Conservation (phyloP, 2,888 invertebrate species). For the Watsonalla cultraria region DNA sequence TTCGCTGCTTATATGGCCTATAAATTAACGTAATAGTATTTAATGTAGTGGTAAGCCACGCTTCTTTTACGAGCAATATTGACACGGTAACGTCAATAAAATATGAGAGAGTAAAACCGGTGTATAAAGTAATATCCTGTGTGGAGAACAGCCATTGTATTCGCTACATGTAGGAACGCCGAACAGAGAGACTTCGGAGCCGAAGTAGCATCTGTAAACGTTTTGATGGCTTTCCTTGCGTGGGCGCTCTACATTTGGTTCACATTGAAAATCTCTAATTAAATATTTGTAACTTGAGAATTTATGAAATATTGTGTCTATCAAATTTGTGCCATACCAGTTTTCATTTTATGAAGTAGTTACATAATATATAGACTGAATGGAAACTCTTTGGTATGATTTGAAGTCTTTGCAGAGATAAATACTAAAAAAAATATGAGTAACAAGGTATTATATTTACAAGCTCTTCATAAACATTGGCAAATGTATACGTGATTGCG, state of each 20-base stretch:
- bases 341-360: too few species aligned
- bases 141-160: conserved; percentile 34
- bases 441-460: too few species aligned
- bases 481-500: too few species aligned
- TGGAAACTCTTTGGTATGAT: too few species aligned
- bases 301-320: too few species aligned
- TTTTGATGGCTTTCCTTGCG: conserved; percentile 32
- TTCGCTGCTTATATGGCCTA: not conserved
- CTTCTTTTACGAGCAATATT: not conserved
- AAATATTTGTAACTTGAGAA: not conserved
- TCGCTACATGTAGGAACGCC: conserved; percentile 29
- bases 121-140: conserved; percentile 34
- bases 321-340: too few species aligned
- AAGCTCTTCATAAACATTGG: too few species aligned
- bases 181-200: conserved; percentile 25
- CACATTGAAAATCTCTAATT: not conserved
- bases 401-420: too few species aligned
- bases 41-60: not conserved
- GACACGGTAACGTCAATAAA: conserved; percentile 3
- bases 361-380: too few species aligned
- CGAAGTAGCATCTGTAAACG: conserved; percentile 42
- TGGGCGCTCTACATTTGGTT: conserved; percentile 27
- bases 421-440: too few species aligned
- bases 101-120: conserved; percentile 6
- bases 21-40: not conserved